A percentile compares a stretch with the other conserved stretches of the same genome.
Conservation (phyloP, 1,140 invertebrate species). For the Globodera ellingtonae region DNA sequence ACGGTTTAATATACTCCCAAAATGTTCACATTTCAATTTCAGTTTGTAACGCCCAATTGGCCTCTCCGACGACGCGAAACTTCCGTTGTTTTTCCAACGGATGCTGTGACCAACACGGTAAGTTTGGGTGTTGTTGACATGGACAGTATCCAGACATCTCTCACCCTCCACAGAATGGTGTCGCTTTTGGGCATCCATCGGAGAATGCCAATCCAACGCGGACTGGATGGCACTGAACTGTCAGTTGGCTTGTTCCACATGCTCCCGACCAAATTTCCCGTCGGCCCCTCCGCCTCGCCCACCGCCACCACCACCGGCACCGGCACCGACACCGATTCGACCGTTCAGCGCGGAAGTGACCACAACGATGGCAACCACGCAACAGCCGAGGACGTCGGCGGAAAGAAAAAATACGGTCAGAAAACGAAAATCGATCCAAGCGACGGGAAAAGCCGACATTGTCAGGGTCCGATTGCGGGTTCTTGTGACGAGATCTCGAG, state of each 20-base stretch:
- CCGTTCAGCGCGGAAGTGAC: not conserved
- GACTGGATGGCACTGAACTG: constrained; percentile 56
- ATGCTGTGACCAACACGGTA: constrained; percentile 56
- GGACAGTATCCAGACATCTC: not conserved
- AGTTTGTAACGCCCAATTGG: constrained; percentile 26
- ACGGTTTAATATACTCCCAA: not conserved
- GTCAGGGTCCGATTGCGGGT: constrained; percentile 1
- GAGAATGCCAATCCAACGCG: constrained; percentile 50
- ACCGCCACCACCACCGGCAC: not conserved
- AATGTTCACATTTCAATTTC: not conserved
- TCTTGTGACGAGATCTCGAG: constrained; percentile 42
- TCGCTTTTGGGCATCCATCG: constrained; percentile 54
- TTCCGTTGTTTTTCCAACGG: constrained; percentile 54
- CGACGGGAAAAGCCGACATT: not conserved
- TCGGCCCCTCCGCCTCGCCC: constrained; percentile 20
- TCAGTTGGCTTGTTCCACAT: constrained; percentile 45
- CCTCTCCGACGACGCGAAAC: constrained; percentile 43
- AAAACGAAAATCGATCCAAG: not conserved
- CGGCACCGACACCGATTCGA: not conserved
- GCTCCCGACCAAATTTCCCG: not conserved
- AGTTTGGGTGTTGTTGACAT: not conserved
- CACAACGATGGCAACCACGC: not conserved
- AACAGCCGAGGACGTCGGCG: not conserved
- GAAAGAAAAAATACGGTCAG: constrained; percentile 4
- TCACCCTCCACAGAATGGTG: constrained; percentile 38